Evolutionary conservation across 2,888 invertebrate species (phyloP), one percentile per base, ranked within the genome.

Genomic region (Heterodera filipjevi): DNA sequence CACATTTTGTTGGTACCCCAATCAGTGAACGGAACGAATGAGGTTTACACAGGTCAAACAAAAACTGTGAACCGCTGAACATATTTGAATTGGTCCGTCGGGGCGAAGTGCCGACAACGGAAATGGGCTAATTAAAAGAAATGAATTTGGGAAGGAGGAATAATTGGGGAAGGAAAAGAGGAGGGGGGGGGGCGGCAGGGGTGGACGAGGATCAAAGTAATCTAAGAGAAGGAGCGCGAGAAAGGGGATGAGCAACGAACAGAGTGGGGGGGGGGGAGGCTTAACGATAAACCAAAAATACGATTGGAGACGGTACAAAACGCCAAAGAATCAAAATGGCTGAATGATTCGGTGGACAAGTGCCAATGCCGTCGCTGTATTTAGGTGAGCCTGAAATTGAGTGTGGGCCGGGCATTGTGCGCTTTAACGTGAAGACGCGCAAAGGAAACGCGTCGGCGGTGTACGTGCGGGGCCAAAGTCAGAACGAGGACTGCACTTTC

Each of bases 391-490:
- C 86, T 1, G 82, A 78, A 66, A 84, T 86, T 30, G 81, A 83
- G 27, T 86, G 85, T 53, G 81, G 80, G 19, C 81, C 83, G 46
- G 85, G 84, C 10, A 80, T 81, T 46, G 85, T 87, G 70, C 79
- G 82, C 27, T 80, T 88, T 73, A 82, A 81, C 35, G 86, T 88
- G 46, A 76, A 78, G 27, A 82, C 85, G 3, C 59, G 77, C 22
- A 81, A 83, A 49, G 81, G 79, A 35, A 81, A 82, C 30, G 86
- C 88, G 12, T 86, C 87, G 19, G 83, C 85, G 74, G 84, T 88
- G 35, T 88, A 86, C 79, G 88, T 86, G 14, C 87, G 87, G 79
- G 87, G 87, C 68, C 78, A 82, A 35, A 82, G 80, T 27, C 82
- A 75, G 14, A 85, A 85, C 33, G 72, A 78, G 10, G 84, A 84